Evolutionary conservation across 2,888 invertebrate species (phyloP).

Genomic region (Trisateles emortualis): DNA sequence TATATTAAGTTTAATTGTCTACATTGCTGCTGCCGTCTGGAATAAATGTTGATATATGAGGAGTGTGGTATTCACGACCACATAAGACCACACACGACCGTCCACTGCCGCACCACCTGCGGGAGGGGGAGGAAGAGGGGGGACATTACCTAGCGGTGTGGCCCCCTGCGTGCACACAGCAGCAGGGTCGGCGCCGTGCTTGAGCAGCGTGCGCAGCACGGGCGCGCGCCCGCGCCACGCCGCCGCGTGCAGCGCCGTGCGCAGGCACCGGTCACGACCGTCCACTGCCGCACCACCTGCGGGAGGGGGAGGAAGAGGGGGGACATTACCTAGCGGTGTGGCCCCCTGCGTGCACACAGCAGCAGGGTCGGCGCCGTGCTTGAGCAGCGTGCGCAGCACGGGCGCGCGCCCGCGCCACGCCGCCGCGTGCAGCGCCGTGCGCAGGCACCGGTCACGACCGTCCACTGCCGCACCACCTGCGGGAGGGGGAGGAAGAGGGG

Average conservation of each 20-base stretch:
- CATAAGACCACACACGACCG: constrained; percentile 94
- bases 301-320: too few relatives aligned
- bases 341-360: constrained; percentile 98
- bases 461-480: constrained; percentile 94
- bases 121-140: too few relatives aligned
- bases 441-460: constrained; percentile 94
- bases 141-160: constrained; percentile 96
- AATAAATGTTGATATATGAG: too few relatives aligned
- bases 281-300: constrained; percentile 94
- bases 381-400: constrained; percentile 93
- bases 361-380: constrained; percentile 93
- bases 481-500: too few relatives aligned
- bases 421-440: constrained; percentile 97
- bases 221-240: constrained; percentile 97
- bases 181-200: constrained; percentile 93
- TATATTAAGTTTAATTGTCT: too few relatives aligned
- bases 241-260: constrained; percentile 97
- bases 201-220: constrained; percentile 93
- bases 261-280: constrained; percentile 94
- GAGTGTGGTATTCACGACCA: too few relatives aligned
- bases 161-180: constrained; percentile 98
- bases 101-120: constrained; percentile 94
- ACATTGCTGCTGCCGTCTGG: too few relatives aligned
- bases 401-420: constrained; percentile 97
- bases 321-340: constrained; percentile 96